Base-by-base conservation (phyloP, 30 jellyfish, hydroid and myxozoan species). In the Aurelia aurita region DNA sequence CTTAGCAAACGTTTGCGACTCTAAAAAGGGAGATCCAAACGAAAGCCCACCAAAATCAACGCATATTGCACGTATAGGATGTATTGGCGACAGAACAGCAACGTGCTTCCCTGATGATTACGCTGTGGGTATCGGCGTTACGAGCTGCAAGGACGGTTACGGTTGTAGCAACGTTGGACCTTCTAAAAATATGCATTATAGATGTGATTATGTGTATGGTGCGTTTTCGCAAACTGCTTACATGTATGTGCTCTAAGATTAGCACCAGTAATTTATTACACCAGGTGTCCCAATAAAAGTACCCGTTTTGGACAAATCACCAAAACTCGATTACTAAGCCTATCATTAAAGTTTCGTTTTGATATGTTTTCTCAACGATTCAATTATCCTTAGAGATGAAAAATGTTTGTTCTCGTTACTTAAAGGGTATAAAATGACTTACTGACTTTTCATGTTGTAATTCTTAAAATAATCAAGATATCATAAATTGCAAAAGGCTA, bases 31-130 rank as follows among this genome's bases (percentile, higher is more conserved):
- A 21, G 92, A 89, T 69, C 99, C 99, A 55, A 94, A 94, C 82
- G 99, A 94, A 57, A 89, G 67, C 22, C 99, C 99, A 12, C 96
- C 96, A 53, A 89, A 58, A 64, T 88, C 99, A 22, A 94, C 99
- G 51, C 99, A 94, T 59, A 94, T 94, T 22, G 99, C 77, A 31
- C 87, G 99, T 2, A 89, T 94, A 10, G 99, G 99, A 21, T 94
- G 99, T 80, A 89, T 94, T 83, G 99, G 99, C 27, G 99, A 94
- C 68, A 74, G 96, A 4, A 94, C 98, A n/a, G 98, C 99, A 23
- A 94, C 99, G n/a, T 94, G 99, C 80, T 94, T 94, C 59, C 99
- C 99, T 25, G 99, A 94, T 57, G 99, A 94, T 84, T 94, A 94
- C 89, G 99, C 99, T 63, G 63, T 94, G 19, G 99, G 99, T 21